Conservation (phyloP, 2,113 vertebrate genomes). For the Anolis carolinensis region DNA sequence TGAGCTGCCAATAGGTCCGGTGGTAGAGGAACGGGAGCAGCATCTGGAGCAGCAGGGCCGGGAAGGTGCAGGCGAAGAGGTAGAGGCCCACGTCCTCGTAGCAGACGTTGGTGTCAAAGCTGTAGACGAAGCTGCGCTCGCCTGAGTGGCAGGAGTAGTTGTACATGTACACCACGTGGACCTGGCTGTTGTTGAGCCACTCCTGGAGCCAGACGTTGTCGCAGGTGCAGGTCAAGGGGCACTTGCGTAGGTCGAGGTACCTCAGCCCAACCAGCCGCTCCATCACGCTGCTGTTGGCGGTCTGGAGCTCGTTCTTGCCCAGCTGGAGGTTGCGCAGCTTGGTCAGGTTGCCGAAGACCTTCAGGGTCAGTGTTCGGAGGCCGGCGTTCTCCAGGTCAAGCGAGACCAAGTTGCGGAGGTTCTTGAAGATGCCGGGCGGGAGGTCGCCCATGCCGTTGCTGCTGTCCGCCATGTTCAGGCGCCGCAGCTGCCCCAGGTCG, state of each 20-base stretch:
- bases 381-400: conserved; percentile 79
- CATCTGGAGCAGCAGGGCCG: conserved; percentile 71
- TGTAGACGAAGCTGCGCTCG: conserved; percentile 48
- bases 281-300: conserved; percentile 66
- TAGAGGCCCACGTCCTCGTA: conserved; percentile 76
- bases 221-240: conserved; percentile 82
- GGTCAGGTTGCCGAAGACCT: conserved; percentile 84
- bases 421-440: conserved; percentile 81
- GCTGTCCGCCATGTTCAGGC: conserved; percentile 75
- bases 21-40: conserved; percentile 75
- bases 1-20: conserved; percentile 81
- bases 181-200: conserved; percentile 43
- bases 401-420: conserved; percentile 71
- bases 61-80: conserved; percentile 73
- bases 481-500: conserved; percentile 74
- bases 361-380: conserved; percentile 74
- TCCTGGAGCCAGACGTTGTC: conserved; percentile 66
- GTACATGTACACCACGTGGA: conserved; percentile 81
- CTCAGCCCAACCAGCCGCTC: conserved; percentile 70
- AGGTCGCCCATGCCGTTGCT: conserved; percentile 71
- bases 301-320: conserved; percentile 80
- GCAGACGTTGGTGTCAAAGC: conserved; percentile 81
- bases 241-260: conserved; percentile 82
- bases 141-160: conserved; percentile 66
- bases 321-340: conserved; percentile 68